Evolutionary conservation across 2,113 vertebrate species (phyloP).

Genomic region (Cyprinodon brontotheroides): DNA sequence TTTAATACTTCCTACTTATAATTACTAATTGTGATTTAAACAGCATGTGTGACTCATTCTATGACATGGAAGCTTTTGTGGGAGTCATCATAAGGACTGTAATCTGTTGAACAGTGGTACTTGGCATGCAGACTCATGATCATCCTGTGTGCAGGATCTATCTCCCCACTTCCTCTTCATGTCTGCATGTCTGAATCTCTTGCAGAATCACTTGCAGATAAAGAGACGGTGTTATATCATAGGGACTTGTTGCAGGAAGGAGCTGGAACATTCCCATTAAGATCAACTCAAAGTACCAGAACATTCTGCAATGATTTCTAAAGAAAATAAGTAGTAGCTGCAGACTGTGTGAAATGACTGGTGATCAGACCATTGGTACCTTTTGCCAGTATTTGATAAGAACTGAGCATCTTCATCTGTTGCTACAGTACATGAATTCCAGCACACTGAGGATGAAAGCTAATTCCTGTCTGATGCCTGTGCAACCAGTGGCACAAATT

Average conservation of each 20-base stretch:
- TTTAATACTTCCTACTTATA: neutral
- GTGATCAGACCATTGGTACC: neutral
- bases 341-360: neutral
- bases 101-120: conserved; percentile 37
- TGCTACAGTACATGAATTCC: neutral
- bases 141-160: conserved; percentile 16
- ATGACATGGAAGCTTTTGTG: conserved; percentile 12
- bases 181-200: conserved; percentile 30
- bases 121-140: conserved; percentile 43
- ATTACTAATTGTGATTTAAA: conserved; percentile 9
- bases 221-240: too few species aligned
- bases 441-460: conserved; percentile 12
- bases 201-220: neutral
- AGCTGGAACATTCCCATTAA: neutral
- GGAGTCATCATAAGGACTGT: conserved; percentile 35
- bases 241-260: neutral
- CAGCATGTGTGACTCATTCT: conserved; percentile 3
- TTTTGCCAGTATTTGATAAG: neutral
- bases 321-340: neutral
- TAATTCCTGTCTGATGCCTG: conserved; percentile 29
- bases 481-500: conserved; percentile 67
- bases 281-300: neutral
- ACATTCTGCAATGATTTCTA: neutral
- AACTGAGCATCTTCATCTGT: neutral
- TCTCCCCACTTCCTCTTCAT: conserved; percentile 32